Evolutionary conservation across 2,797 vertebrate species (phyloP), one percentile per base, ranked within the genome.

Genomic region (Setipinna tenuifilis): DNA sequence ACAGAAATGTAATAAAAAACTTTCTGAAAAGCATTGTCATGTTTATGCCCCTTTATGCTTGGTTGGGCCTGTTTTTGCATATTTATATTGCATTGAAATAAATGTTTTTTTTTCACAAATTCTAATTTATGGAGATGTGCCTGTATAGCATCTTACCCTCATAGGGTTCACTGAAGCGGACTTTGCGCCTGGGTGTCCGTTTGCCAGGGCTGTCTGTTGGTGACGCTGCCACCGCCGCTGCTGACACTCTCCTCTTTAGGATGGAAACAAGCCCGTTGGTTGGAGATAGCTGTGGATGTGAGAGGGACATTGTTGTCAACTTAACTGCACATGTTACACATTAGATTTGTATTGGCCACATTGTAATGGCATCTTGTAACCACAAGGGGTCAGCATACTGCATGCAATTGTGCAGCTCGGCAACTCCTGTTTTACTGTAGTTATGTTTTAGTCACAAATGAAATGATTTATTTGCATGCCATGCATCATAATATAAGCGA

Each of bases 191-290:
- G 68, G 95, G 91, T 75, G 11, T 91, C 35, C 94, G 92, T 86
- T 94, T 97, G 2, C 28, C 81, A 0, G 14, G 35, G 0, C 10
- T 81, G 90, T 92, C 83, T 91, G 93, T 88, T 83, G 93, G 87
- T 83, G 95, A 93, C 88, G 92, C 91, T 31, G 94, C 93, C 83
- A 96, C 95, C 83, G 96, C 95, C 65, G 96, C 95, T 85, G 93
- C 85, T 0, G 95, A 95, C 0, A 92, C 91, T 89, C 93, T 95
- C 92, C 97, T 97, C 94, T 99, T 99, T 88, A 99, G 90, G 85
- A 99, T 99, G 85, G 98, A 99, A 58, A 99, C 97, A 91, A 99
- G 91, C 0, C 98, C 97, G 78, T 97, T 96, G 0, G 96, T 93
- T 25, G 96, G 96, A 35, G 93, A 94, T 83, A 92, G 95, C 98